phyloP scores from a whole-genome alignment of 2,113 vertebrate genomes.

The Morone saxatilis region DNA sequence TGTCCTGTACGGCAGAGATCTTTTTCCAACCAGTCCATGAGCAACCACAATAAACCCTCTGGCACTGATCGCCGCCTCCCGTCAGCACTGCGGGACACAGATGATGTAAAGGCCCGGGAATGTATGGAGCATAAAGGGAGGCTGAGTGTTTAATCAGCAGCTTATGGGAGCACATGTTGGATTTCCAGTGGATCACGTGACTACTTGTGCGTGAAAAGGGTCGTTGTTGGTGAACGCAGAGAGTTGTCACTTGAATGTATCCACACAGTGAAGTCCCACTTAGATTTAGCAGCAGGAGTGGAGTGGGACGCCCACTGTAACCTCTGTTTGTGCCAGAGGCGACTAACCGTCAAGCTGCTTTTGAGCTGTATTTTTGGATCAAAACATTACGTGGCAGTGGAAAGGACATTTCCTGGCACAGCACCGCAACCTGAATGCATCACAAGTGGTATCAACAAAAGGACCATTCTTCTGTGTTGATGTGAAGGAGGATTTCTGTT shows the following conservation, averaged over 20 bases:
- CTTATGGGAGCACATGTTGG: not conserved
- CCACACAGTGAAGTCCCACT: constrained; percentile 10
- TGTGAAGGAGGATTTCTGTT: constrained; percentile 43
- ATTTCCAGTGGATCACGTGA: not conserved
- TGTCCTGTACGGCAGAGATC: no score
- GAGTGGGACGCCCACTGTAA: not conserved
- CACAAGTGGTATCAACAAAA: constrained; percentile 32
- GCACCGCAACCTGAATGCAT: not conserved
- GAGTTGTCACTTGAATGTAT: not conserved
- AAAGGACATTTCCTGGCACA: not conserved
- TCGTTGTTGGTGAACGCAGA: not conserved
- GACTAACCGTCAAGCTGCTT: not conserved
- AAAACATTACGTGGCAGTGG: not conserved
- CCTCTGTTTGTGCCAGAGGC: not conserved
- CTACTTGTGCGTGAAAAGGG: not conserved
- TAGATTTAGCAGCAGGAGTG: not conserved
- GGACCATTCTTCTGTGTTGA: constrained; percentile 41
- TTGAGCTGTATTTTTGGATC: not conserved
- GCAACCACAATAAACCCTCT: constrained; percentile 11
- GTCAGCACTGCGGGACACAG: constrained; percentile 11
- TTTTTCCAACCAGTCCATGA: not conserved
- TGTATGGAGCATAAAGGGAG: constrained; percentile 19
- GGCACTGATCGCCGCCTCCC: constrained; percentile 2
- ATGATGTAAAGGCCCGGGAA: constrained; percentile 19
- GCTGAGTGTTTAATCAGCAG: not conserved